Evolutionary conservation across 2,888 invertebrate genomes (phyloP), one percentile per base, ranked within the genome.

Genomic region (Chloroclysta siterata): DNA sequence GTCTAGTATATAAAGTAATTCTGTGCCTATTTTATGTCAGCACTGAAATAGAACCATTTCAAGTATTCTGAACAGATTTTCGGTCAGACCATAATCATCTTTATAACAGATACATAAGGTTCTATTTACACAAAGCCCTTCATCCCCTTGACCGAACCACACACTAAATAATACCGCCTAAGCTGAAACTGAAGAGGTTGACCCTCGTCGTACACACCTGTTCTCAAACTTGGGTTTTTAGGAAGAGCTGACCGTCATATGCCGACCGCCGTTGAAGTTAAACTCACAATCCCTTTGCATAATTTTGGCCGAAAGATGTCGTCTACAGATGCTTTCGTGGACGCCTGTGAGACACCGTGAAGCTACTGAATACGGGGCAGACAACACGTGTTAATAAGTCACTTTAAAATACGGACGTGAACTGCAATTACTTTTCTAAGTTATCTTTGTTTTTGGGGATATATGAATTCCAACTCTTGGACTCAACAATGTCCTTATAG

Each of bases 161-260:
- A 59, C 42, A 39, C 11, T 52, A 41, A 53, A 52, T 52, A 28
- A 47, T 51, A 48, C 41, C 28, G 13, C n/a, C 47, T 47, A 33
- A 59, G 41, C 53, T 15, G 42, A 54, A 42, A 50, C 56, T 48
- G 39, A 56, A 48, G 36, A 60, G 56, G 44, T 52, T 28, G 53
- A 62, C 65, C 54, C 62, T 58, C 41, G 29, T 66, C 59, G 47
- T 39, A 36, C 29, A 39, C 65, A 64, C 63, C 63, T 64, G 63
- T 33, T 52, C 47, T 52, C n/a, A 53, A 59, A 50, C 11, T 0
- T 13, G 8, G 14, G 22, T 48, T n/a, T 13, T 14, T 29, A 28
- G n/a, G 17, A 53, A 42, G 11, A 10, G 2, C 7, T 22, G 0
- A 14, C 42, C 41, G 42, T 41, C 10, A 15, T 15, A 15, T 50